These are phyloP conservation scores for Phaethon lepturus DNA, from an alignment of 2,113 vertebrate species.

Conservation along the genomic window DNA sequence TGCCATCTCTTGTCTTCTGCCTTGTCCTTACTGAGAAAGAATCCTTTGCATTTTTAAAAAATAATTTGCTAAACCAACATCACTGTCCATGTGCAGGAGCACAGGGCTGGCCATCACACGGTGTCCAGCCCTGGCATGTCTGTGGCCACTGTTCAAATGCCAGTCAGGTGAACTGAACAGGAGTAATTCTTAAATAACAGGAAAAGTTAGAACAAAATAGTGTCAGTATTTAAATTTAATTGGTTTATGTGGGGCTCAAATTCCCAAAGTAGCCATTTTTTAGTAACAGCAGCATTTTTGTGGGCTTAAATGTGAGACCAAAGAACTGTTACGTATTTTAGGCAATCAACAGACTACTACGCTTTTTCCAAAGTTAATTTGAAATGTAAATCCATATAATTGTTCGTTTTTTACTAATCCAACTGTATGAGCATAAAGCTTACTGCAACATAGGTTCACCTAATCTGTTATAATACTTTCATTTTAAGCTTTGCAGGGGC, in stretches of 20 bases:
- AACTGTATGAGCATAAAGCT: background rate
- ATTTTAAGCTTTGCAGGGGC: background rate
- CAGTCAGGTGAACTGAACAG: background rate
- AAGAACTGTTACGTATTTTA: background rate
- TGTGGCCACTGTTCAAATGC: background rate
- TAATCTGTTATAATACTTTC: background rate
- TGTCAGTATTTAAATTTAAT: constrained; percentile 17
- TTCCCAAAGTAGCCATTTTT: background rate
- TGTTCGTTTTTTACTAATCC: background rate
- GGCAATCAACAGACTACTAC: background rate
- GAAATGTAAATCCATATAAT: background rate
- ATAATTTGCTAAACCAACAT: background rate
- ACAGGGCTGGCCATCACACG: background rate
- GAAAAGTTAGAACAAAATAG: background rate
- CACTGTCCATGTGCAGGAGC: rapidly evolving
- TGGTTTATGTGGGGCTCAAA: background rate
- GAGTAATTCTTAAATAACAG: background rate
- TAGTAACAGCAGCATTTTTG: constrained; percentile 7
- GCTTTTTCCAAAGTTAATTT: constrained; percentile 1
- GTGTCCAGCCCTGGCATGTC: rapidly evolving
- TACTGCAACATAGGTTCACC: background rate
- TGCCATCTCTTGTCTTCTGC: background rate
- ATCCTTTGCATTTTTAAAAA: background rate
- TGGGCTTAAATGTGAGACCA: background rate
- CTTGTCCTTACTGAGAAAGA: background rate